Evolutionary conservation across 2,888 invertebrate species (phyloP), one percentile per base, ranked within the genome.

Genomic region (Andrena bicolor): DNA sequence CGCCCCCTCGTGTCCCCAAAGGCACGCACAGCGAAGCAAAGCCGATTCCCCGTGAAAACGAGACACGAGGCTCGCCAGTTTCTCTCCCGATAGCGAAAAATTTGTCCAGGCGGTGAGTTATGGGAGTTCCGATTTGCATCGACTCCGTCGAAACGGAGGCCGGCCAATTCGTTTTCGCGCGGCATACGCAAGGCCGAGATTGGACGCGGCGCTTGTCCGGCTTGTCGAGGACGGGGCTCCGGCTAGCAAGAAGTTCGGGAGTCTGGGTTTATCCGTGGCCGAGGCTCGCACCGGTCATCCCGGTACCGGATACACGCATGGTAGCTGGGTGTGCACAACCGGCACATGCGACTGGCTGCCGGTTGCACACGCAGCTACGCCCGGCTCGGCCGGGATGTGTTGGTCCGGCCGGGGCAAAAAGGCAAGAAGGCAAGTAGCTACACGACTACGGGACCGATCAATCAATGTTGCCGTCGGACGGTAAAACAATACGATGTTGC

Each of bases 401-500:
- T 74, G 75, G 76, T 63, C 66, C 64, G 7, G 13, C 20, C 28
- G 60, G 63, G 56, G 81, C 86, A 88, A 85, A 84, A 88, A 87
- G 73, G 80, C 89, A 92, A 90, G 90, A 89, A 89, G 85, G 89
- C 89, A 90, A 91, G 89, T 90, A 90, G 90, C 89, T 91, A 91
- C 92, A 91, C 86, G 90, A 87, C 86, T 80, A 84, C 81, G 83
- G 84, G 86, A 90, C 89, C 93, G 88, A 94, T 94, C 93, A 91
- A 93, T 94, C 93, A 94, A 94, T 92, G 93, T 93, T 93, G 88
- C 90, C 92, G 91, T 91, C 90, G 83, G 92, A 92, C 91, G 92
- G 92, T 93, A 93, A 93, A 94, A 94, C 93, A 93, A 93, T 94
- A 93, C 93, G 91, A 93, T 93, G 93, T 93, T 93, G 92, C 92